Percentiles rank a stretch among this genome's conserved stretches.
phyloP scores from a whole-genome alignment of 2,888 invertebrate genomes.

The Linnaemya tessellans region DNA sequence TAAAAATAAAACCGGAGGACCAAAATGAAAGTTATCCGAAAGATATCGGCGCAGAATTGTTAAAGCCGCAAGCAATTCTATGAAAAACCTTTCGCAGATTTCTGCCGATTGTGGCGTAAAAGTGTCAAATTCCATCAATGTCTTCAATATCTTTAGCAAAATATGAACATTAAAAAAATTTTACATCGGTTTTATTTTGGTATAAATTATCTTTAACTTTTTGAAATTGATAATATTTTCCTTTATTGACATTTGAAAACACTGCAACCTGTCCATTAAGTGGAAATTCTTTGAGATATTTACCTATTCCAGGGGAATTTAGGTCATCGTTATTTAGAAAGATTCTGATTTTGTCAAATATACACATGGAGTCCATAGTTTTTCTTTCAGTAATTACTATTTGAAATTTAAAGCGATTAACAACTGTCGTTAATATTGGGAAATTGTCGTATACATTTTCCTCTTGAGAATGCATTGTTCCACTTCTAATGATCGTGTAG shows the following conservation, averaged over 20 bases:
- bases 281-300: not conserved
- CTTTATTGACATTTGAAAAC: conserved; percentile 34
- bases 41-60: too few species aligned
- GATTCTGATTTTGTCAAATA: conserved; percentile 4
- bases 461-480: too few species aligned
- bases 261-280: conserved; percentile 50
- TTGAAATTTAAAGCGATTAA: conserved; percentile 33
- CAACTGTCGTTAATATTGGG: too few species aligned
- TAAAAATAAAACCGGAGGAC: too few species aligned
- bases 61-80: too few species aligned
- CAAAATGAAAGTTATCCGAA: too few species aligned
- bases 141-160: conserved; percentile 38
- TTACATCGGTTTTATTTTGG: conserved; percentile 16
- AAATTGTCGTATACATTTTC: too few species aligned
- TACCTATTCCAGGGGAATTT: not conserved
- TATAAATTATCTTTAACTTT: conserved; percentile 18
- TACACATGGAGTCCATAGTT: conserved; percentile 4
- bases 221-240: conserved; percentile 3
- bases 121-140: conserved; percentile 34
- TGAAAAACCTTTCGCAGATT: too few species aligned
- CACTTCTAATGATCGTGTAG: too few species aligned
- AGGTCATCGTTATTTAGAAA: too few species aligned
- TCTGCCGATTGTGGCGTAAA: too few species aligned
- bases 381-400: conserved; percentile 28
- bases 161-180: conserved; percentile 54